Base-by-base conservation (phyloP, 1,140 invertebrate species). In the Zelostemma sp. region DNA sequence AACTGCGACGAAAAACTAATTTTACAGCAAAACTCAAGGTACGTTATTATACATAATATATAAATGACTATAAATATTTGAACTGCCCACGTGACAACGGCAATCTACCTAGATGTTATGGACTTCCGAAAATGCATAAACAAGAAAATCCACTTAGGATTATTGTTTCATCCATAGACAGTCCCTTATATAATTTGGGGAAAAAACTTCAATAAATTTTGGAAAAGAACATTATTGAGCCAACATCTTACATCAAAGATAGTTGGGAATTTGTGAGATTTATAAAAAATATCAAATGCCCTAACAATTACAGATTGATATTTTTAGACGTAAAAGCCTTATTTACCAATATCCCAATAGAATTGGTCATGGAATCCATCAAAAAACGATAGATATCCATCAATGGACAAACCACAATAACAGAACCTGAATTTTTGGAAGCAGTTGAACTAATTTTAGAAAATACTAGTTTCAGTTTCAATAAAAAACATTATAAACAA, bases 101-200 rank as follows among this genome's bases (percentile, higher is more conserved):
- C 8, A 58, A 58, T 38, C 33, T 58, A 25, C 46, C 56, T 0
- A 38, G 46, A 11, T 35, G 16, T 41, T 58, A 48, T 9, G 35
- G 28, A 25, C 31, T 48, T 8, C 56, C 56, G 0, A 58, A 58
- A 41, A 41, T 58, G 25, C 56, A 58, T 14, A 58, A 58, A 41
- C 15, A 48, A 40, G 19, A 17, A 1, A 2, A 1, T 5, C 31
- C 45, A 0, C 15, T 48, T 12, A 49, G 56, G 25, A 48, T 49
- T 1, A 58, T 58, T 6, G 17, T 58, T 11, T 58, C 56, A n/a
- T 21, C 56, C 0, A 49, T 58, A 9, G 40, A 35, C 0, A 49
- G 45, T 41, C 11, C 17, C 0, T 40, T 45, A 6, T 49, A 49
- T 17, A 49, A 57, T 19, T 38, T 57, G 1, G 41, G 19, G 1